Evolutionary conservation across 2,113 vertebrate genomes (phyloP), one percentile per base, ranked within the genome.

Genomic region (Odobenus rosmarus): DNA sequence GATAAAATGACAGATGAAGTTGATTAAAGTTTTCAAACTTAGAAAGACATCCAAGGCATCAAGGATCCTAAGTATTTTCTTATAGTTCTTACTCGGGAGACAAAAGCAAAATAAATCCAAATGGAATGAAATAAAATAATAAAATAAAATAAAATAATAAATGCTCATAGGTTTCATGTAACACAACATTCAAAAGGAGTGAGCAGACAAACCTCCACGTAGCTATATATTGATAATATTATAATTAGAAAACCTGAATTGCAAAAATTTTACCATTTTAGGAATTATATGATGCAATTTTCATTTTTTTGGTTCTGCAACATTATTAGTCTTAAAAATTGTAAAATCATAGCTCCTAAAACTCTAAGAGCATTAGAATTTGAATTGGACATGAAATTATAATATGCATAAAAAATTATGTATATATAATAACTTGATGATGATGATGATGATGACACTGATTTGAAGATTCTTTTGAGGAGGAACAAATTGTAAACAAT

Each of bases 1-100:
- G 97, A 98, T 98, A 97, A 98, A 98, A 96, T 95, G 96, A 98
- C 96, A 97, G 97, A 97, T 88, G 90, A 97, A 92, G 83, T 49
- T 93, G 96, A 95, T 92, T 93, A 97, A 98, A 98, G 96, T 98
- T 98, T 87, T 96, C 67, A 97, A 97, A 97, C 93, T 96, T 88
- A 93, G 86, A 82, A 90, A 98, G 96, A 97, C 57, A 84, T 95
- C 92, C 93, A 97, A 97, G 90, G 97, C 85, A 90, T 33, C 67
- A 88, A 86, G 55, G 90, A 95, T 86, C 96, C 76, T 88, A 11
- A 95, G 83, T 93, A 28, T 96, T 97, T 97, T 97, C 93, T 88
- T 85, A 72, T 31, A 97, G 90, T 96, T 96, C 61, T 88, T 90
- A 92, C 84, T 95, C 69, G 55, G 97, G 95, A 97, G 92, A 55